Base-by-base conservation (phyloP, 2,797 vertebrate species). In the Sebastes wilsoni region DNA sequence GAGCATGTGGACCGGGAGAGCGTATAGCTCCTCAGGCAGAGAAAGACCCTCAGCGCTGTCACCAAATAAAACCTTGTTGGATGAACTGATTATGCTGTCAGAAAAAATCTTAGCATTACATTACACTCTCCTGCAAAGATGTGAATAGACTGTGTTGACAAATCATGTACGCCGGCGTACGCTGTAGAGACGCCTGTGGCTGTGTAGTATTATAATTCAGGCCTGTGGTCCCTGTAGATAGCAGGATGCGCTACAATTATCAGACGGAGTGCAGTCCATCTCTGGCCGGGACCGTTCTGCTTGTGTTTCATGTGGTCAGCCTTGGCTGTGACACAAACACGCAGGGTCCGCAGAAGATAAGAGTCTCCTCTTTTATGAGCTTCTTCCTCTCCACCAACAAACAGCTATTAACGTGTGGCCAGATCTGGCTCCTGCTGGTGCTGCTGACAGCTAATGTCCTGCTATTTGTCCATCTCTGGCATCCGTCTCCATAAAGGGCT, bases 401-500 rank as follows among this genome's bases (percentile, higher is more conserved):
- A 89, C 95, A 88, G 83, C 75, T 87, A 89, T 93, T 95, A 93
- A 91, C 93, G 80, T 75, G 80, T 64, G 18, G 80, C 91, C 92
- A 88, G 90, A 93, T 92, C 93, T 94, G 90, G 92, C 94, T 95
- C 86, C 90, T 92, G 87, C 66, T 80, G 85, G 89, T 83, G 84
- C 86, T 86, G 91, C 93, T 94, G 93, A 96, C 93, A 95, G 93
- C 87, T 91, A 90, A 91, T 92, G 93, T 94, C 93, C 91, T 95
- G 95, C 92, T 94, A 94, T 93, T 92, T 94, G 92, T 94, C 92
- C 94, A 89, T 93, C 79, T 92, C 86, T 94, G 94, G 89, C 92
- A 95, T 95, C 90, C 81, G 87, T 95, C 94, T 94, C 89, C 91
- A 94, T 95, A 94, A 96, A 95, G 94, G 93, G 87, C 83, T 72